phyloP scores from a whole-genome alignment of 1,140 invertebrate genomes.

The Drosophila busckii region DNA sequence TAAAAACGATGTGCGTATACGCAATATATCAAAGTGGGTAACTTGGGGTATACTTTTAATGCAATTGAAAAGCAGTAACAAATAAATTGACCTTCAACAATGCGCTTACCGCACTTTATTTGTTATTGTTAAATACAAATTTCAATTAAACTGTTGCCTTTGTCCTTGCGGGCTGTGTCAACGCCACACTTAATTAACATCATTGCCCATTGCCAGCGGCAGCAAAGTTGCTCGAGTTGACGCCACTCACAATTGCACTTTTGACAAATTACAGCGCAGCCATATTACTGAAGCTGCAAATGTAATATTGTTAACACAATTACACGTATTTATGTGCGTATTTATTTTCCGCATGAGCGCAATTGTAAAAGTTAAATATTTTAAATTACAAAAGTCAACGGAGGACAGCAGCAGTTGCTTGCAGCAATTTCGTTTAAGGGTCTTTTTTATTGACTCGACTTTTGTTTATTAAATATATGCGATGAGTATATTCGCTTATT shows the following conservation, averaged over 20 bases:
- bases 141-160: no score
- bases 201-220: conserved; percentile 51
- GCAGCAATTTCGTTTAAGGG: no score
- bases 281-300: conserved; percentile 54
- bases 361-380: conserved; percentile 7
- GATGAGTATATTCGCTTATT: no score
- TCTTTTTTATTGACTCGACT: no score
- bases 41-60: not conserved
- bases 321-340: not conserved
- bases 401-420: not conserved
- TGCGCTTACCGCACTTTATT: no score
- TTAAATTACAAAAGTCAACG: not conserved
- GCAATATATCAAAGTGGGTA: not conserved
- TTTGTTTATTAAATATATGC: no score
- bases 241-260: conserved; percentile 60
- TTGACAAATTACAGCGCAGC: conserved; percentile 46
- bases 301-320: conserved; percentile 26
- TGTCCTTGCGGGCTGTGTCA: no score
- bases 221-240: conserved; percentile 34
- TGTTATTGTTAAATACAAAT: no score
- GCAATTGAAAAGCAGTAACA: not conserved
- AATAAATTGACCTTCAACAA: no score
- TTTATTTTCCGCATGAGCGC: not conserved
- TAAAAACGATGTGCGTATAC: conserved; percentile 24
- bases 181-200: conserved; percentile 64